A percentile compares a stretch with the other conserved stretches of the same genome.
Evolutionary conservation across 2,113 vertebrate genomes (phyloP).

Genomic region (Australoheros scitulus): DNA sequence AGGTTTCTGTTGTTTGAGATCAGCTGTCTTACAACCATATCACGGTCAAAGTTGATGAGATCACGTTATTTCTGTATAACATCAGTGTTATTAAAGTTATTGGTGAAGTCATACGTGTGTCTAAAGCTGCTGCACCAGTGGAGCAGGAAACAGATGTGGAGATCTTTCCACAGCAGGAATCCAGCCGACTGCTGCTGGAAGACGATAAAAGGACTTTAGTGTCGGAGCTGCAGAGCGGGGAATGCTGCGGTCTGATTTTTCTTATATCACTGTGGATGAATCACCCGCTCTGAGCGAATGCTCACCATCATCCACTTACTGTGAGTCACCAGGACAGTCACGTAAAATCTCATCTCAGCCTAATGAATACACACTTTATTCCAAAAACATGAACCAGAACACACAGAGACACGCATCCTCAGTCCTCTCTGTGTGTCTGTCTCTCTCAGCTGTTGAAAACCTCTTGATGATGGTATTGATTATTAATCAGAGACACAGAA

Average conservation of each 20-base stretch:
- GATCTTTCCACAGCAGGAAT: slow-evolving; percentile 2
- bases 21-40: neutral
- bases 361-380: neutral
- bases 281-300: neutral
- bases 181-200: neutral
- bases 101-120: neutral
- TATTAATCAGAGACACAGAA: too few relatives aligned
- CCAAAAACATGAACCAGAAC: neutral
- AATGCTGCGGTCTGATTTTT: neutral
- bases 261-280: neutral
- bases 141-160: neutral
- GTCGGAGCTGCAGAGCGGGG: neutral
- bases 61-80: too few relatives aligned
- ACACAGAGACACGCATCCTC: neutral
- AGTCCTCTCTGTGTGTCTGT: neutral
- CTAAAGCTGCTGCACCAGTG: neutral
- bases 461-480: too few relatives aligned
- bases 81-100: neutral
- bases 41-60: too few relatives aligned
- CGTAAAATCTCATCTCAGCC: neutral
- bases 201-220: neutral
- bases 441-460: neutral
- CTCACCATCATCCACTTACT: neutral
- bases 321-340: slow-evolving; percentile 5
- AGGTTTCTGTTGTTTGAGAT: neutral